Base-by-base conservation (phyloP, 2,888 invertebrate species). In the Entomobrya multifasciata region DNA sequence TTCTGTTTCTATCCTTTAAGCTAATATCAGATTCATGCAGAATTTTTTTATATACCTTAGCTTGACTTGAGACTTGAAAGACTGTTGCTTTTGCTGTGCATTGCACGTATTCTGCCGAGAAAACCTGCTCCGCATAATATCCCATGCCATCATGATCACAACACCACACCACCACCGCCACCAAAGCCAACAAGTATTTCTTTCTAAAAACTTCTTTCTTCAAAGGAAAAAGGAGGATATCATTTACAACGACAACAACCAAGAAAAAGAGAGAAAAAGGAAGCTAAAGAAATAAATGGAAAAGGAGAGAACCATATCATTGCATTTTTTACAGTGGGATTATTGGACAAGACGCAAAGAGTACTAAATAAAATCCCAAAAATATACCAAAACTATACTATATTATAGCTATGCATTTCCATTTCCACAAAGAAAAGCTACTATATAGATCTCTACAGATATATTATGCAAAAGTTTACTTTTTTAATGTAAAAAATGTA, bases 31-130 rank as follows among this genome's bases (percentile, higher is more conserved):
- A 70, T 70, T 70, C 70, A 70, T 70, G 67, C 44, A 67, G 67
- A 67, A 67, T 67, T 67, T 67, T 44, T 67, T 67, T 22, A 10
- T 22, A 10, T 67, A 10, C 41, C 41, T 5, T 25, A 15, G 41
- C 62, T 17, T 62, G 8, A 27, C 27, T 60, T 8, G 36, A 57
- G 8, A 57, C 13, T 47, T 72, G 8, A 44, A 22, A 30, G 74
- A 52, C 74, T 74, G 72, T 74, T 55, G 74, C 74, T 55, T 74
- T 72, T 74, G 27, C 74, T 74, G 74, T 74, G 74, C 74, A 36
- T 55, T 74, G 74, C 74, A 74, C 74, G 74, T 74, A 74, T 36
- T 22, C 10, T n/a, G 36, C 36, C 6, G 52, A 74, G 5, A 55
- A 74, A 74, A 74, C 74, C 74, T 74, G 74, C 74, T 74, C 74